These are phyloP conservation scores for Cliona cf. orientalis DNA, from an alignment of 37 sponge, comb jelly and placozoan genomes.

Conservation along the genomic window DNA sequence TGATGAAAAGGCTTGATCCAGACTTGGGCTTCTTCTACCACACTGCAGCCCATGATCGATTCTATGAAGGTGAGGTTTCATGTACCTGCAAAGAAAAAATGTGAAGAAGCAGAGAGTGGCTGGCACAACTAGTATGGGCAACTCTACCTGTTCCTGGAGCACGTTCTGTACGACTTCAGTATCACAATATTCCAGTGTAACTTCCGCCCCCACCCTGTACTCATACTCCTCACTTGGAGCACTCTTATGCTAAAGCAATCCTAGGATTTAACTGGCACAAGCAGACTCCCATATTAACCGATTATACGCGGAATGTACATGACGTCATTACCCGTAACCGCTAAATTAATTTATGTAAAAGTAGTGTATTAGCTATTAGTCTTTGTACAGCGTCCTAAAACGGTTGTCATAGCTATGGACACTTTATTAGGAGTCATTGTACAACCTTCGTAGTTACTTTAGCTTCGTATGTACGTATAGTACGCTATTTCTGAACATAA, in stretches of 20 bases:
- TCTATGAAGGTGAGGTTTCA: slow-evolving; percentile 24
- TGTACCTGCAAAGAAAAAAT: neutral
- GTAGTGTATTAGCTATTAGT: no score
- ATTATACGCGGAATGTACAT: no score
- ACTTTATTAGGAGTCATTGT: no score
- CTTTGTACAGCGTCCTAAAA: no score
- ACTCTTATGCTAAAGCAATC: slow-evolving; percentile 2
- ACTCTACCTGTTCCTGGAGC: neutral
- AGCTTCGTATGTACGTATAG: no score
- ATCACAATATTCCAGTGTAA: slow-evolving; percentile 18
- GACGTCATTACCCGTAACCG: no score
- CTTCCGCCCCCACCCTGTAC: slow-evolving; percentile 15
- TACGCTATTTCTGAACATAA: no score
- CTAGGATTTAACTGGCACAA: neutral
- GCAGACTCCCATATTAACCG: neutral
- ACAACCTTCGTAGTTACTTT: no score
- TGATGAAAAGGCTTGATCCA: slow-evolving; percentile 19
- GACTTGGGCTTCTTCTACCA: slow-evolving; percentile 22
- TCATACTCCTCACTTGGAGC: neutral
- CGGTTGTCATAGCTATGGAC: no score
- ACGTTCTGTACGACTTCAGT: neutral
- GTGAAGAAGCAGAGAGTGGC: neutral
- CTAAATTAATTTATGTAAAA: no score
- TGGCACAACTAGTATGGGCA: neutral
- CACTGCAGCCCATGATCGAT: slow-evolving; percentile 24